Evolutionary conservation across 2,113 vertebrate genomes (phyloP).

Genomic region (Strigops habroptila): DNA sequence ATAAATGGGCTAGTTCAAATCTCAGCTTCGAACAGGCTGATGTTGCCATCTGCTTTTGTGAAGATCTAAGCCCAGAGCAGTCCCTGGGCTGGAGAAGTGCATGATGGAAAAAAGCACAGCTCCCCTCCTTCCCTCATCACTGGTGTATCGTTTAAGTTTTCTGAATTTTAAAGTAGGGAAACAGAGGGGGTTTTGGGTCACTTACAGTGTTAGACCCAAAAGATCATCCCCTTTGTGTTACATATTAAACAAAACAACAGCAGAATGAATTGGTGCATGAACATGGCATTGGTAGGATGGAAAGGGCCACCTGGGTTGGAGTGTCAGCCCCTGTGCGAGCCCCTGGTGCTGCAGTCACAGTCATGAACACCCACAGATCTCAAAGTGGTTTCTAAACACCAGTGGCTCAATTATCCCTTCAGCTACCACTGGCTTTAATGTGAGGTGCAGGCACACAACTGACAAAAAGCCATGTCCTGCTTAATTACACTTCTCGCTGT

Average conservation of each 20-base stretch:
- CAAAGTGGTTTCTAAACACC: neutral
- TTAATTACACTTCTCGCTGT: neutral
- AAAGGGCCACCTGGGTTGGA: neutral
- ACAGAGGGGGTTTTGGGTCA: neutral
- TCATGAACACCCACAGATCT: neutral
- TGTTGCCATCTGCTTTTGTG: neutral
- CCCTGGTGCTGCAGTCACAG: neutral
- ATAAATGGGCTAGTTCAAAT: neutral
- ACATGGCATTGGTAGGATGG: fast-evolving
- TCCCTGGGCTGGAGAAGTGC: neutral
- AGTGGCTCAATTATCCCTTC: neutral
- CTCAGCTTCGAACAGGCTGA: neutral
- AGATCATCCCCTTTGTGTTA: neutral
- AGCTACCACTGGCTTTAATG: neutral
- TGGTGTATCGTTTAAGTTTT: neutral
- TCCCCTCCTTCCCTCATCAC: neutral
- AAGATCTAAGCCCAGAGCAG: neutral
- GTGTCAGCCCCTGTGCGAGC: neutral
- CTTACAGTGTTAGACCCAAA: neutral
- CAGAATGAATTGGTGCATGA: neutral
- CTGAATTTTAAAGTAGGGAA: neutral
- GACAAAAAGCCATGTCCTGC: neutral
- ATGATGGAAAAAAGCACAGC: neutral
- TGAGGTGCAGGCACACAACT: neutral
- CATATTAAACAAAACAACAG: neutral